phyloP scores from a whole-genome alignment of 2,797 vertebrate genomes.

The Trichosurus vulpecula region DNA sequence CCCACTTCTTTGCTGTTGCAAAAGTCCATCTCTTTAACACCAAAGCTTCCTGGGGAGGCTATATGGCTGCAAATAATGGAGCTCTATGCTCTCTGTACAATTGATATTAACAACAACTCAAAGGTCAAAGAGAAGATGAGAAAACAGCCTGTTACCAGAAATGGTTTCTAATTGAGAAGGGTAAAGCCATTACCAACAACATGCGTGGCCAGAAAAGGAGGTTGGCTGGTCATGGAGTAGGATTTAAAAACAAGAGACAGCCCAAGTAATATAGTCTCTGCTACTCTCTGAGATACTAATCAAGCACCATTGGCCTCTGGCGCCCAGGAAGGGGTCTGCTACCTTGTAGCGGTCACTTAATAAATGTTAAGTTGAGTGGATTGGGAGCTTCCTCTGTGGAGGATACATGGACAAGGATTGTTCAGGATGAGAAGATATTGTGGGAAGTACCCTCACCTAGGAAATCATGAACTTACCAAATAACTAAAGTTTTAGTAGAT shows the following conservation, averaged over 20 bases:
- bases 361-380: not conserved
- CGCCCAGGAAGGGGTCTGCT: not conserved
- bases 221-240: not conserved
- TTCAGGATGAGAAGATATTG: not conserved
- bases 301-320: not conserved
- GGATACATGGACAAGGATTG: not conserved
- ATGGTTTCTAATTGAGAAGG: not conserved
- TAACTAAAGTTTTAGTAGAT: not conserved
- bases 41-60: not conserved
- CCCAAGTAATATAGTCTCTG: not conserved
- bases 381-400: not conserved
- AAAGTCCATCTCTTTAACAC: not conserved
- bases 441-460: not conserved
- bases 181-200: not conserved
- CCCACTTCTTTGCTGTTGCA: not conserved
- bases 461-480: not conserved
- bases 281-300: not conserved
- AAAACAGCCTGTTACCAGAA: not conserved
- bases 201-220: not conserved
- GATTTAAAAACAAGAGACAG: not conserved
- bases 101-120: not conserved
- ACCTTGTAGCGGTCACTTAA: not conserved
- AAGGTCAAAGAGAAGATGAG: not conserved
- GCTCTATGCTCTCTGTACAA: not conserved
- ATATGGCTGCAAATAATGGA: not conserved